Evolutionary conservation across 2,888 invertebrate genomes (phyloP).

Genomic region (Frankliniella intonsa): DNA sequence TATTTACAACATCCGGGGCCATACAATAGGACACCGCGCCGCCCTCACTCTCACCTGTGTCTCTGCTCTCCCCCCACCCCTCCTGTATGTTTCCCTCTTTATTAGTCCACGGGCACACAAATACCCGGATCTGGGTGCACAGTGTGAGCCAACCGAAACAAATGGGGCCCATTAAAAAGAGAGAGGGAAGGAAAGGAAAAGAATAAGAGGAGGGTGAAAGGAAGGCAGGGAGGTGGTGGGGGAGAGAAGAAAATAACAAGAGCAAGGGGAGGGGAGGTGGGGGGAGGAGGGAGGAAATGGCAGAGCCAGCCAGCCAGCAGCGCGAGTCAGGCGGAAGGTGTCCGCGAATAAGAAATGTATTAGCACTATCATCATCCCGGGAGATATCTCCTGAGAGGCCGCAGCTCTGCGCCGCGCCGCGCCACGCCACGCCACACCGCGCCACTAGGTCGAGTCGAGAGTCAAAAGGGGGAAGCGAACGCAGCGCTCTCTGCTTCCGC

Average conservation of each 20-base stretch:
- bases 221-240: neutral
- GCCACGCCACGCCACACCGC: no score
- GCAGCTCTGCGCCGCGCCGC: no score
- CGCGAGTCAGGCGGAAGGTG: neutral
- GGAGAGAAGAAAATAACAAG: neutral
- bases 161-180: neutral
- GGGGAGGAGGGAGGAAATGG: neutral
- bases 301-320: neutral
- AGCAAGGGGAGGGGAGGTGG: neutral
- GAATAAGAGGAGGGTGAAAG: neutral
- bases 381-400: neutral
- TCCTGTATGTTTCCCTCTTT: neutral
- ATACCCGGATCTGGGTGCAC: conserved; percentile 18
- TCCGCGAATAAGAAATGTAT: conserved; percentile 14
- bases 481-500: no score
- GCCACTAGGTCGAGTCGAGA: no score
- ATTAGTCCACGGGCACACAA: neutral
- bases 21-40: neutral
- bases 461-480: no score
- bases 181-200: neutral
- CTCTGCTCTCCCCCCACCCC: neutral
- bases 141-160: conserved; percentile 19
- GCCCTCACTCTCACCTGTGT: neutral
- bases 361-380: neutral
- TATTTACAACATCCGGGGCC: no score